phyloP scores from a whole-genome alignment of 2,797 vertebrate genomes.

The Pangasius djambal region DNA sequence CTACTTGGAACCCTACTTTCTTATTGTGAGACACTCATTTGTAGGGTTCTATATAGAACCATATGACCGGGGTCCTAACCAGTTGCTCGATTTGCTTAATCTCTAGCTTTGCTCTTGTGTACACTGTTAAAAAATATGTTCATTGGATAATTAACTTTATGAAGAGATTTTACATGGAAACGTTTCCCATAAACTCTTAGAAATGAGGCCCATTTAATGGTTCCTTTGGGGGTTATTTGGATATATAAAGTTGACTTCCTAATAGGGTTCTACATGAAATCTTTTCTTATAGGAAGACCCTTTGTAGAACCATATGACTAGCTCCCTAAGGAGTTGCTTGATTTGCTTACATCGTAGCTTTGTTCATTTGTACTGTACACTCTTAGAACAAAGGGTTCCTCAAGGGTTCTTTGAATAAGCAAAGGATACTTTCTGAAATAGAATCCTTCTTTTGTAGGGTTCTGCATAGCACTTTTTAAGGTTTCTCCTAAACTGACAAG shows the following conservation, averaged over 20 bases:
- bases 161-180: background rate
- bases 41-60: background rate
- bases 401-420: background rate
- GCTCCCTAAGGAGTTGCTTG: background rate
- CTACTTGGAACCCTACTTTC: background rate
- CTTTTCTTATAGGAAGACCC: background rate
- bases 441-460: background rate
- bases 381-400: background rate
- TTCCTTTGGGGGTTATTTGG: background rate
- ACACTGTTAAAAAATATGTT: background rate
- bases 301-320: background rate
- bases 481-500: background rate
- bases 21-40: background rate
- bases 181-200: background rate
- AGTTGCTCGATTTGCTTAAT: background rate
- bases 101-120: background rate
- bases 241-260: background rate
- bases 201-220: background rate
- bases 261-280: background rate
- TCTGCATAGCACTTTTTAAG: background rate
- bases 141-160: background rate
- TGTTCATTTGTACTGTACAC: background rate
- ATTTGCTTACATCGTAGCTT: background rate
- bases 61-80: background rate
- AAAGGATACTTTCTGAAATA: background rate